A percentile compares a stretch with the other conserved stretches of the same genome.
Evolutionary conservation across 2,888 invertebrate genomes (phyloP).

Genomic region (Drosophila koepferae): DNA sequence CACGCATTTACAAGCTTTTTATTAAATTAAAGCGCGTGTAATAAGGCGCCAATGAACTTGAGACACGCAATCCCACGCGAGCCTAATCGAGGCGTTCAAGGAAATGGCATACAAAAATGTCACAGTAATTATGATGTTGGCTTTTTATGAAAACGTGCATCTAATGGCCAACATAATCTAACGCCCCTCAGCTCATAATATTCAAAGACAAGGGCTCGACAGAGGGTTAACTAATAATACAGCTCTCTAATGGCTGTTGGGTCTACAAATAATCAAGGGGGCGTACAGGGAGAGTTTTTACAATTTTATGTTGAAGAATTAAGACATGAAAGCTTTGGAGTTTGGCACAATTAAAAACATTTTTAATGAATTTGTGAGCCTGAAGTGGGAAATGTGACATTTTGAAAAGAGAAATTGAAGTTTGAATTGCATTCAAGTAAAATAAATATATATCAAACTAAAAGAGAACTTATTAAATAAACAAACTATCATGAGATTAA

Average conservation of each 20-base stretch:
- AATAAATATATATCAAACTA: too few species aligned
- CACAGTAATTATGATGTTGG: slow-evolving; percentile 76
- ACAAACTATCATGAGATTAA: too few species aligned
- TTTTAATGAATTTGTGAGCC: background rate
- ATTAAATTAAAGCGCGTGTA: slow-evolving; percentile 77
- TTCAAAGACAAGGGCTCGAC: slow-evolving; percentile 43
- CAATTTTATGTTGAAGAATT: background rate
- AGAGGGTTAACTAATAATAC: slow-evolving; percentile 35
- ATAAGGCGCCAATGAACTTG: slow-evolving; percentile 73
- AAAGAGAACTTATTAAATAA: too few species aligned
- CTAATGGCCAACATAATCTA: slow-evolving; percentile 23
- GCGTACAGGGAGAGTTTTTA: background rate
- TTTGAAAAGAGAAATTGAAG: too few species aligned
- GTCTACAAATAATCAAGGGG: background rate
- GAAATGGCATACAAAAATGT: slow-evolving; percentile 62
- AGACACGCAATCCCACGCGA: slow-evolving; percentile 55
- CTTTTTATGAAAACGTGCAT: slow-evolving; percentile 61
- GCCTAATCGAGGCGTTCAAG: slow-evolving; percentile 33
- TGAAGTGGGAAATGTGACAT: background rate
- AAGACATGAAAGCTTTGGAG: background rate
- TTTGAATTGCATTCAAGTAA: too few species aligned
- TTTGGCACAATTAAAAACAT: background rate
- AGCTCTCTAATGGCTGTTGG: slow-evolving; percentile 28
- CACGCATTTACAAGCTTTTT: slow-evolving; percentile 75
- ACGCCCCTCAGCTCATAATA: slow-evolving; percentile 46